A percentile compares a stretch with the other conserved stretches of the same genome.
Evolutionary conservation across 2,113 vertebrate species (phyloP).

Genomic region (Mus spicilegus): DNA sequence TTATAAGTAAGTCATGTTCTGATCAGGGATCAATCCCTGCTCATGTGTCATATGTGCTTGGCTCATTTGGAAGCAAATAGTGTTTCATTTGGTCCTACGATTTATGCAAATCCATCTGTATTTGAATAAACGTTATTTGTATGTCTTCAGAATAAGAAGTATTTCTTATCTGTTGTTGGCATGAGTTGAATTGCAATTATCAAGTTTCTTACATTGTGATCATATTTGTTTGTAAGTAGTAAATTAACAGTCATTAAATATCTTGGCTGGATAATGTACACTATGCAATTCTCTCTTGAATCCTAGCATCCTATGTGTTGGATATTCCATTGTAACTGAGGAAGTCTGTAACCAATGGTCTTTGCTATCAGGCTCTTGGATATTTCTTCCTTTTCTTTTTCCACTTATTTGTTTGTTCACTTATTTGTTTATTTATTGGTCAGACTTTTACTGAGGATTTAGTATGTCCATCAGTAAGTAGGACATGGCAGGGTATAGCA

Average conservation of each 20-base stretch:
- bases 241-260: conserved; percentile 30
- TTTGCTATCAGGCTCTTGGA: not conserved
- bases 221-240: not conserved
- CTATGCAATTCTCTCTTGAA: not conserved
- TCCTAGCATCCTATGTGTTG: not conserved
- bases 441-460: not conserved
- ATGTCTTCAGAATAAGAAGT: conserved; percentile 34
- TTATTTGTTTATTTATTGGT: not conserved
- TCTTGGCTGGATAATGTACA: conserved; percentile 25
- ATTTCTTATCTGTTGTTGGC: conserved; percentile 37
- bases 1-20: not conserved
- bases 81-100: not conserved
- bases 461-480: not conserved
- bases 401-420: not conserved
- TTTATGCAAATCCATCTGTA: conserved; percentile 6
- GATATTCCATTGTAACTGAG: not conserved
- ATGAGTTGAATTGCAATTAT: not conserved
- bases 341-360: not conserved
- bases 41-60: not conserved
- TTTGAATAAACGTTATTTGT: conserved; percentile 44
- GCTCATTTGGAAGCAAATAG: not conserved
- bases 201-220: conserved; percentile 35
- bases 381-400: not conserved
- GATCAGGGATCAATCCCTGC: not conserved
- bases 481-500: not conserved